Evolutionary conservation across 37 sponge, comb jelly and placozoan genomes (phyloP), one percentile per base, ranked within the genome.

Genomic region (Spongia lamella): DNA sequence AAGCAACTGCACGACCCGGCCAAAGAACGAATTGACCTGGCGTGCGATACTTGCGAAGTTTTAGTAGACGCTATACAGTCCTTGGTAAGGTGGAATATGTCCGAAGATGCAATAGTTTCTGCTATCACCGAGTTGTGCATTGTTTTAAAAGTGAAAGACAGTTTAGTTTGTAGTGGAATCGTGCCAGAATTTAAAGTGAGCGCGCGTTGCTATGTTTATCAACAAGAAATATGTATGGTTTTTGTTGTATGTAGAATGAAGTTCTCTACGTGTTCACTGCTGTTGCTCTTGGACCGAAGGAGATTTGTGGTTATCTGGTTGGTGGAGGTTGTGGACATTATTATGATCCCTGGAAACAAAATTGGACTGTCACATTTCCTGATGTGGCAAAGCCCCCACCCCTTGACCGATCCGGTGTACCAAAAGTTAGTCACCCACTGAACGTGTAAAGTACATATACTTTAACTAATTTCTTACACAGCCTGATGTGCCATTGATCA

Each of bases 331-430:
- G 95, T 80, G 91, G 58, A 7, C 26, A 39, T 9, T 54, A 72
- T 52, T 86, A 94, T 36, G 64, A 90, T 47, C 95, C 95, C 21
- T 87, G 68, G 58, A 53, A 83, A 53, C 92, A 94, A 61, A 63
- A 82, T 0, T 94, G 95, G 95, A 86, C 72, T 3, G 67, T 94
- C 22, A 66, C 75, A 47, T 33, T 94, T 7, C 92, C 88, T 13
- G 36, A 35, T 30, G 69, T 37, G 0, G 53, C 81, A 49, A 90
- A 90, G 53, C 95, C 95, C 5, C n/a, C n/a, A n/a, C 91, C 91
- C 16, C 72, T 83, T 0, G 31, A 15, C 9, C 85, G 84, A 7
- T 37, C 79, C 32, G 62, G 51, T 34, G 79, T 78, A 26, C 94
- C 94, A 56, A 83, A 83, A 71, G 86, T 86, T n/a, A n/a, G n/a